Percentiles rank a stretch among this genome's conserved stretches.
Conservation (phyloP, 2,797 vertebrate species). For the Setipinna tenuifilis region DNA sequence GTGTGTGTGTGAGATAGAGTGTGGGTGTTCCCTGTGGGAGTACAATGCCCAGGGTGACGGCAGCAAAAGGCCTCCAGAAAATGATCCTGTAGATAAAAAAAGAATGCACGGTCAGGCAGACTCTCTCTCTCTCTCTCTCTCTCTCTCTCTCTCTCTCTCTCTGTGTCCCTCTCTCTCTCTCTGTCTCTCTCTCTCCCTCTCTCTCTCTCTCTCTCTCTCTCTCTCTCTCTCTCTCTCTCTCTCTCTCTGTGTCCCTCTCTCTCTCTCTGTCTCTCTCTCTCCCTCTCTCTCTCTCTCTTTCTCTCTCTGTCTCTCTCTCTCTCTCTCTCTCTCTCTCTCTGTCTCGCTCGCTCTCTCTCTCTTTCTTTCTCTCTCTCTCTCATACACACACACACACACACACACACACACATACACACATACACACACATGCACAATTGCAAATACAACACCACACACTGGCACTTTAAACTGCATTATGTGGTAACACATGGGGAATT, state of each 20-base stretch:
- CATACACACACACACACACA: no score
- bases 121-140: no score
- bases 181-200: background rate
- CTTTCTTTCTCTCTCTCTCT: no score
- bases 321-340: no score
- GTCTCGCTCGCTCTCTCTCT: no score
- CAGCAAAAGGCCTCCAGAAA: slow-evolving; percentile 51
- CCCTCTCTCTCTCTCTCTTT: background rate
- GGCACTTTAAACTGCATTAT: background rate
- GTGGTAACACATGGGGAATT: no score
- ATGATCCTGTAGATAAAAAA: slow-evolving; percentile 26
- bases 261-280: background rate
- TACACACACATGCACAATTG: background rate
- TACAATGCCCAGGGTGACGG: slow-evolving; percentile 67
- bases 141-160: background rate
- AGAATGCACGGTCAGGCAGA: background rate
- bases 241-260: no score
- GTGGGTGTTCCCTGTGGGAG: slow-evolving; percentile 61
- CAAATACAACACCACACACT: background rate
- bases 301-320: slow-evolving; percentile 25
- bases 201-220: slow-evolving; percentile 17
- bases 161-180: background rate
- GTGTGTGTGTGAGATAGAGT: slow-evolving; percentile 32
- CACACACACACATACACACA: background rate
- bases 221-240: no score